These are phyloP conservation scores for Parelbella ahira DNA, from an alignment of 2,888 invertebrate species.

Conservation along the genomic window DNA sequence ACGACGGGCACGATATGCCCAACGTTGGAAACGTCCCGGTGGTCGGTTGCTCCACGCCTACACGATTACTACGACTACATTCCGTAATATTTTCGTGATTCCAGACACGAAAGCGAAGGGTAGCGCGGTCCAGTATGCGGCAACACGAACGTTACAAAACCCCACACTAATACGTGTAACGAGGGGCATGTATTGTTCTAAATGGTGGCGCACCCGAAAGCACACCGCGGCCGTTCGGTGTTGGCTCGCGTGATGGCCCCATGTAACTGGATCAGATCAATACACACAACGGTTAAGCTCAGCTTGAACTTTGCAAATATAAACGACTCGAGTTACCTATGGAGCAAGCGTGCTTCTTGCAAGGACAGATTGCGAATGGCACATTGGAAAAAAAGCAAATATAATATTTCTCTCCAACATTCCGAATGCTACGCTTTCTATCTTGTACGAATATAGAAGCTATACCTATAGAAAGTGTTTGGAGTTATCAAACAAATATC, in stretches of 20 bases:
- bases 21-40: not conserved
- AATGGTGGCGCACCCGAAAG: slow-evolving; percentile 46
- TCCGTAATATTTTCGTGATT: slow-evolving; percentile 3
- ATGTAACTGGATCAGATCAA: slow-evolving; percentile 39
- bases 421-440: too few species aligned
- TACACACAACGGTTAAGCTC: slow-evolving; percentile 32
- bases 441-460: too few species aligned
- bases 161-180: slow-evolving; percentile 24
- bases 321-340: slow-evolving; percentile 28
- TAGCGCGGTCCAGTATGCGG: not conserved
- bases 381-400: slow-evolving; percentile 5
- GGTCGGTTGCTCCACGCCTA: slow-evolving; percentile 7
- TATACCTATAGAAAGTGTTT: too few species aligned
- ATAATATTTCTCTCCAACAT: too few species aligned
- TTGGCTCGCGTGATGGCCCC: slow-evolving; percentile 58
- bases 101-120: not conserved
- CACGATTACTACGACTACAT: too few species aligned
- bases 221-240: slow-evolving; percentile 42
- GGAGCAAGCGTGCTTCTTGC: too few species aligned
- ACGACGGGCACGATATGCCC: too few species aligned
- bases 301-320: slow-evolving; percentile 36
- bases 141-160: slow-evolving; percentile 11
- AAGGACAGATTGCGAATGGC: slow-evolving; percentile 8
- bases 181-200: slow-evolving; percentile 25
- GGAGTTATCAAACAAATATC: too few species aligned